Percentiles rank a stretch among this genome's conserved stretches.
phyloP scores from a whole-genome alignment of 2,888 invertebrate species.

The Acrobasis consociella region DNA sequence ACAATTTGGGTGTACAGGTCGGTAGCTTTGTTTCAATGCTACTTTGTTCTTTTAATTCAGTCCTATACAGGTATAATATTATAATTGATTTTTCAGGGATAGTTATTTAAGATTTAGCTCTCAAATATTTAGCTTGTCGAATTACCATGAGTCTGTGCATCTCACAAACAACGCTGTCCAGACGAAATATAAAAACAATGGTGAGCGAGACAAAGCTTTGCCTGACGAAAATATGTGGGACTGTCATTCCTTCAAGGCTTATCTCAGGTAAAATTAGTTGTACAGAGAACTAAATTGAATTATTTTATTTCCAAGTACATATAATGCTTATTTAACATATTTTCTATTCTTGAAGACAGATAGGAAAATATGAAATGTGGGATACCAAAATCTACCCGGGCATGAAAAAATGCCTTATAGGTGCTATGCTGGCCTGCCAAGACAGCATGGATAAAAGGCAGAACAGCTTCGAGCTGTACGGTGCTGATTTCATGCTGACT shows the following conservation, averaged over 20 bases:
- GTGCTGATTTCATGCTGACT: conserved; percentile 97
- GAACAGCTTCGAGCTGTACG: conserved; percentile 96
- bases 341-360: conserved; percentile 78
- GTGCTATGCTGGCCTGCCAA: conserved; percentile 93
- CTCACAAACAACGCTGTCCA: conserved; percentile 97
- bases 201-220: conserved; percentile 87
- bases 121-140: conserved; percentile 91
- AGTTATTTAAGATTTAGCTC: conserved; percentile 96
- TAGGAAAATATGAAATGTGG: conserved; percentile 91
- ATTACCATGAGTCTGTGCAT: conserved; percentile 96
- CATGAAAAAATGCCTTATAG: conserved; percentile 89
- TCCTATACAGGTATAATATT: background rate
- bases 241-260: conserved; percentile 89
- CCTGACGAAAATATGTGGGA: conserved; percentile 99
- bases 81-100: conserved; percentile 84
- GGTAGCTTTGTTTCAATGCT: background rate
- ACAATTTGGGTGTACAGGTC: conserved; percentile 96
- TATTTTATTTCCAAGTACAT: background rate
- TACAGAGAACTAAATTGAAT: background rate
- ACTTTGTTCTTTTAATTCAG: background rate
- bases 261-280: conserved; percentile 79
- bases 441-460: conserved; percentile 90
- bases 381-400: conserved; percentile 93
- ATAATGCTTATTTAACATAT: conserved; percentile 25
- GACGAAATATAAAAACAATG: conserved; percentile 90